phyloP scores from a whole-genome alignment of 2,113 vertebrate species.

The Plestiodon gilberti region DNA sequence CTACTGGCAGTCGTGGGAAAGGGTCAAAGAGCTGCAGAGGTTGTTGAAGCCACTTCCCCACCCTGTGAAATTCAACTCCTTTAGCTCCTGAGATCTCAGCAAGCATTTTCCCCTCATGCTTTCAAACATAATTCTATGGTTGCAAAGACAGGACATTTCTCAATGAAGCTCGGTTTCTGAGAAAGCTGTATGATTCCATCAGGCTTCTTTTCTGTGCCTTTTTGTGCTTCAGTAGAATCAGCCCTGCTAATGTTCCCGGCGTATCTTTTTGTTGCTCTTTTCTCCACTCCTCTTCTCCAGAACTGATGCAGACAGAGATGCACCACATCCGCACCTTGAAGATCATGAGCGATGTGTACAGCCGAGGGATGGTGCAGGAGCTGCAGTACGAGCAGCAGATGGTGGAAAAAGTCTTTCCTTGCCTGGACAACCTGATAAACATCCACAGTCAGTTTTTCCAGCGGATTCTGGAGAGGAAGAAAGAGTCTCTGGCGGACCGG shows the following conservation, averaged over 20 bases:
- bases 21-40: no score
- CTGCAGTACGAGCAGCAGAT: slow-evolving; percentile 85
- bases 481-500: slow-evolving; percentile 79
- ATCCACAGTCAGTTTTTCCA: slow-evolving; percentile 91
- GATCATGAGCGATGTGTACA: slow-evolving; percentile 96
- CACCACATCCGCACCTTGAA: slow-evolving; percentile 94
- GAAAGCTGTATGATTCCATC: no score
- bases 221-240: background rate
- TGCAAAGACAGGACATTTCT: no score
- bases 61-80: background rate
- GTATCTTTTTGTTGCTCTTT: background rate
- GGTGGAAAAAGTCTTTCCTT: slow-evolving; percentile 91
- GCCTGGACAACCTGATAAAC: slow-evolving; percentile 89
- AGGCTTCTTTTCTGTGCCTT: background rate
- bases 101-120: background rate
- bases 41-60: background rate
- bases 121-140: background rate
- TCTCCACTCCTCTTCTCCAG: slow-evolving; percentile 63
- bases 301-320: slow-evolving; percentile 97
- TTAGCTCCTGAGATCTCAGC: background rate
- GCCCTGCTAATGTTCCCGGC: background rate
- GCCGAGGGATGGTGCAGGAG: slow-evolving; percentile 88
- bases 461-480: slow-evolving; percentile 91
- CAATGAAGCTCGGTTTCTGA: no score
- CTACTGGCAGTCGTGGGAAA: background rate